Conservation (phyloP, 2,113 vertebrate genomes). For the Apus apus region DNA sequence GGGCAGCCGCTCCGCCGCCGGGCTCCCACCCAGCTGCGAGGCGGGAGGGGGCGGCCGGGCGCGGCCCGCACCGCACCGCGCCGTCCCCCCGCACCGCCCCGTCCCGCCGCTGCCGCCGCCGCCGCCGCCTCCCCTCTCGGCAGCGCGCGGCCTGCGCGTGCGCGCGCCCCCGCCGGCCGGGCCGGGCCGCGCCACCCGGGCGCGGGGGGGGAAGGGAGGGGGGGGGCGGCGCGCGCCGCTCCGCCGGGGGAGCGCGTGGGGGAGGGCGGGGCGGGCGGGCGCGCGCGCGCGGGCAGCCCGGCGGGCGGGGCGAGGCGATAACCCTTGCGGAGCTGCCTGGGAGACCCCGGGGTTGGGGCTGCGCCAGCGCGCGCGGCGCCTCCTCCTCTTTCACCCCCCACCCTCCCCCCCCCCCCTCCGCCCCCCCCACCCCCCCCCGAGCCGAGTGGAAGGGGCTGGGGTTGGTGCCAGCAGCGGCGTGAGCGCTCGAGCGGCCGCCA, state of each 20-base stretch:
- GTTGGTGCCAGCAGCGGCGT: constrained; percentile 81
- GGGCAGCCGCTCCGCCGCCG: neutral
- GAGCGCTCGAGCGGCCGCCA: constrained; percentile 88
- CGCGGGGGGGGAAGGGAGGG: neutral
- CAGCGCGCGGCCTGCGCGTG: neutral
- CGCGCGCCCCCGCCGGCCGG: neutral
- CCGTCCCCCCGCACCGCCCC: neutral
- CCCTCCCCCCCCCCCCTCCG: too few species aligned
- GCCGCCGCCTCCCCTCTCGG: neutral
- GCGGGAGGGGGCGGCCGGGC: neutral
- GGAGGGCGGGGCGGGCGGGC: constrained; percentile 16
- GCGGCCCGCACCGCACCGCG: neutral
- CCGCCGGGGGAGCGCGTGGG: neutral
- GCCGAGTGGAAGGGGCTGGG: constrained; percentile 76
- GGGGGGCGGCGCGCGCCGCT: neutral
- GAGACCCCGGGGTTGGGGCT: constrained; percentile 80
- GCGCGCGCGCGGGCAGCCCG: constrained; percentile 4
- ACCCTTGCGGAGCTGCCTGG: constrained; percentile 78
- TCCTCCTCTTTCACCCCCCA: neutral
- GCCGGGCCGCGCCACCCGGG: neutral
- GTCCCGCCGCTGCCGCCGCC: neutral
- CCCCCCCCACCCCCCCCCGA: neutral
- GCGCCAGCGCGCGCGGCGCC: constrained; percentile 35
- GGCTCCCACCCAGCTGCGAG: neutral
- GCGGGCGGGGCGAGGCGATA: constrained; percentile 7